phyloP scores from a whole-genome alignment of 2,113 vertebrate species.

The Hippolais icterina region DNA sequence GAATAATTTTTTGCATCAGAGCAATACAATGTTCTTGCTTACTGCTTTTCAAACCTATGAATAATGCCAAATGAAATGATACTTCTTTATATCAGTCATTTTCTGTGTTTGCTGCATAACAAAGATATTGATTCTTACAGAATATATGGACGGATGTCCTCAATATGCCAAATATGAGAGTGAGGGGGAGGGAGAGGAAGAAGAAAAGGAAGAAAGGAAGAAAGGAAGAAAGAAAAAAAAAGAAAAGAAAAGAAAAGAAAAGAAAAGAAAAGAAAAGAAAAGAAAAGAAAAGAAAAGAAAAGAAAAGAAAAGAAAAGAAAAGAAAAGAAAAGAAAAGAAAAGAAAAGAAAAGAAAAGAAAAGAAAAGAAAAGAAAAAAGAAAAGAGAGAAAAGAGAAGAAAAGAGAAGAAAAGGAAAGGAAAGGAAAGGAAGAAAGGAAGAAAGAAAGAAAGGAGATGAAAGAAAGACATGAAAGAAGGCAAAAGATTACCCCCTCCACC shows the following conservation, averaged over 20 bases:
- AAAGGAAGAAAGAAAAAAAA: too few relatives aligned
- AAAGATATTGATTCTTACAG: not conserved
- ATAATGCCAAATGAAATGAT: not conserved
- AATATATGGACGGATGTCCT: not conserved
- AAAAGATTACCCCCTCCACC: rapidly evolving
- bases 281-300: not conserved
- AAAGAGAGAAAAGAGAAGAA: too few relatives aligned
- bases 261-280: not conserved
- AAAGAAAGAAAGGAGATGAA: too few relatives aligned
- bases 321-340: not conserved
- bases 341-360: not conserved
- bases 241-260: not conserved
- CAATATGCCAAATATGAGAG: not conserved
- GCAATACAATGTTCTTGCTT: slow-evolving; percentile 36
- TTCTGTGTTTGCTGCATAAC: not conserved
- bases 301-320: not conserved
- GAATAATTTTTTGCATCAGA: slow-evolving; percentile 21
- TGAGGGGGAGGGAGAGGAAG: not conserved
- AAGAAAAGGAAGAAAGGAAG: not conserved
- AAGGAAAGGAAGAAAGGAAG: not conserved
- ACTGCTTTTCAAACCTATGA: slow-evolving; percentile 22
- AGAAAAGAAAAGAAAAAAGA: too few relatives aligned
- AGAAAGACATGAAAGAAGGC: not conserved
- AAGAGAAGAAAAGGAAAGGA: too few relatives aligned
- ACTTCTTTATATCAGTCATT: not conserved